Conservation (phyloP, 2,113 vertebrate species). For the Saguinus midas region DNA sequence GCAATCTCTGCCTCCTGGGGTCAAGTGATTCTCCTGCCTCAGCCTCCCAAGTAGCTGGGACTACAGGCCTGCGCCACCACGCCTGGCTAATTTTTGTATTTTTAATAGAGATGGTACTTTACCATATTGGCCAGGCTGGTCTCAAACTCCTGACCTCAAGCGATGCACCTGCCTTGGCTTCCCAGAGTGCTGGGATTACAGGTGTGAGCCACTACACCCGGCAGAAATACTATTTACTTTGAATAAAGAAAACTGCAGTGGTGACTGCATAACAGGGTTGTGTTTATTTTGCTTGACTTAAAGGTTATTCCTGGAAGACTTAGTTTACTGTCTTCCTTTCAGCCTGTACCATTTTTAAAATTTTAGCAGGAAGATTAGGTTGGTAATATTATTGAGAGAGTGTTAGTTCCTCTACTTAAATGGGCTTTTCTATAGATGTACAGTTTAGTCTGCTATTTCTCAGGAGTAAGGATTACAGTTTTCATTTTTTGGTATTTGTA, state of each 20-base stretch:
- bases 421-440: not conserved
- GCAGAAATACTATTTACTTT: not conserved
- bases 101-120: too few relatives aligned
- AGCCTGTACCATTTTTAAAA: not conserved
- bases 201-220: too few relatives aligned
- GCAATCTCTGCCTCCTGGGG: too few relatives aligned
- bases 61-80: too few relatives aligned
- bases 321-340: not conserved
- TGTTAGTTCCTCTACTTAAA: not conserved
- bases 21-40: too few relatives aligned
- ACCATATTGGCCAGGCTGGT: too few relatives aligned
- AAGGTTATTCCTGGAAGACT: not conserved
- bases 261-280: not conserved
- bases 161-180: too few relatives aligned
- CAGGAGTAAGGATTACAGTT: not conserved
- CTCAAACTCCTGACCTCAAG: too few relatives aligned
- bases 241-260: not conserved
- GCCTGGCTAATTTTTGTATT: too few relatives aligned
- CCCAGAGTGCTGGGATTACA: too few relatives aligned
- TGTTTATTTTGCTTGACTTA: not conserved
- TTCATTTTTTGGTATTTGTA: conserved; percentile 30
- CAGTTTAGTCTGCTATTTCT: not conserved
- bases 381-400: not conserved
- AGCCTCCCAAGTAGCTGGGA: too few relatives aligned
- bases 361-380: not conserved